Evolutionary conservation across 2,888 invertebrate species (phyloP).

Genomic region (Xanthorhoe spadicearia): DNA sequence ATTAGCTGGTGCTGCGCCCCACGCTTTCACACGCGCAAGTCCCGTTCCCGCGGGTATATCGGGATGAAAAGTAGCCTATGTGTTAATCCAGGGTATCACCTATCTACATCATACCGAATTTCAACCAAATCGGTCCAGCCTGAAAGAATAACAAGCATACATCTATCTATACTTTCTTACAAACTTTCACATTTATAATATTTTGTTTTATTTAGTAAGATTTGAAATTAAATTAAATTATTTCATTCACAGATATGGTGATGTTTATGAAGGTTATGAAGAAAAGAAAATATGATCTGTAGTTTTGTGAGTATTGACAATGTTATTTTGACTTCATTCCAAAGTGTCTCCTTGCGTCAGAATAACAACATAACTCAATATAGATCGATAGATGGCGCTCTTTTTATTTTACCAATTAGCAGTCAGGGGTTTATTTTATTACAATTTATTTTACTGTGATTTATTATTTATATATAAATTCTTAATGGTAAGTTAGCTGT

Average conservation of each 20-base stretch:
- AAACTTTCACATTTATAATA: too few relatives aligned
- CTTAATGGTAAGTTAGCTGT: background rate
- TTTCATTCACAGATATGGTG: constrained; percentile 91
- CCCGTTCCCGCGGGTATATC: too few relatives aligned
- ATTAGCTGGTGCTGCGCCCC: too few relatives aligned
- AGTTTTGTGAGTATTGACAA: constrained; percentile 40
- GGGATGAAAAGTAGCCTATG: too few relatives aligned
- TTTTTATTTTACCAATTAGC: background rate
- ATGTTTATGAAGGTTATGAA: constrained; percentile 96
- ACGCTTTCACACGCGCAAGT: too few relatives aligned
- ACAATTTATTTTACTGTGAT: background rate
- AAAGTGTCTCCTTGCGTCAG: background rate
- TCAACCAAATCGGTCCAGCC: too few relatives aligned
- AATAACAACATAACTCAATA: background rate
- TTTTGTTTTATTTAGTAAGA: too few relatives aligned
- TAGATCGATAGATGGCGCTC: background rate
- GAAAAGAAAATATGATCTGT: constrained; percentile 83
- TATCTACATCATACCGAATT: too few relatives aligned
- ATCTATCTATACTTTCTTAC: too few relatives aligned
- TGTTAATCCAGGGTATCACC: too few relatives aligned
- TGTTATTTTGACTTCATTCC: background rate
- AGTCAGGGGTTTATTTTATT: background rate
- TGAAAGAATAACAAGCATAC: too few relatives aligned
- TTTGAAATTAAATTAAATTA: background rate
- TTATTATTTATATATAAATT: constrained; percentile 4